Conservation (phyloP, 2,888 invertebrate genomes). For the Brachynemurus nebulosus region DNA sequence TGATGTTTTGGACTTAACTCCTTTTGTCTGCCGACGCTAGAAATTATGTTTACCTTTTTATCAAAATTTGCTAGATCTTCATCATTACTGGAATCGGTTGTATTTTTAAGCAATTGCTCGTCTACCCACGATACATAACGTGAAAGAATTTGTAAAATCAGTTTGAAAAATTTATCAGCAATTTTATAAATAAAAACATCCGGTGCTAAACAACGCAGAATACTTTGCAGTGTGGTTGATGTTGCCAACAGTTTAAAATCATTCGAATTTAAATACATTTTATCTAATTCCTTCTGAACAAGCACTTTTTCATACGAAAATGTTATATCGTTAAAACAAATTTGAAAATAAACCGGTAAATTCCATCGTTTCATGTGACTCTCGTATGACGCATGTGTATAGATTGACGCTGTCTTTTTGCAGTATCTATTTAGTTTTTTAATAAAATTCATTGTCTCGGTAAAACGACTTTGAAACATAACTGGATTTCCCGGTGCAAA, state of each 20-base stretch:
- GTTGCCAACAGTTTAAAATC: constrained; percentile 36
- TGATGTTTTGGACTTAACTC: no score
- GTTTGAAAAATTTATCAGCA: constrained; percentile 76
- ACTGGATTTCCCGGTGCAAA: constrained; percentile 90
- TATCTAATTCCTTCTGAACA: constrained; percentile 21
- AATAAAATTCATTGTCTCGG: constrained; percentile 63
- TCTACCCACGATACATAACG: constrained; percentile 64
- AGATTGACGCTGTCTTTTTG: constrained; percentile 39
- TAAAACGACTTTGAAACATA: constrained; percentile 70
- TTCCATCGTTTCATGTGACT: constrained; percentile 76
- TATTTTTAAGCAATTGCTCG: constrained; percentile 20
- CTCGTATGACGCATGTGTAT: constrained; percentile 55
- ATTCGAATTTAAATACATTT: constrained; percentile 23
- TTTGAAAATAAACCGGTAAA: constrained; percentile 92
- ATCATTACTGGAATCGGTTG: background rate
- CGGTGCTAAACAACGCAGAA: constrained; percentile 53
- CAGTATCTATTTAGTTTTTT: constrained; percentile 53
- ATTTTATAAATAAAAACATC: constrained; percentile 67
- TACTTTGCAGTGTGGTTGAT: constrained; percentile 33
- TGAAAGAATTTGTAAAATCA: constrained; percentile 69
- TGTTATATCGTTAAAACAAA: constrained; percentile 87
- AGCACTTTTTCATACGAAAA: constrained; percentile 43
- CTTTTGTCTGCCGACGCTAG: no score
- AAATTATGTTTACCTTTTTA: constrained; percentile 6
- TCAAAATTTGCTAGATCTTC: constrained; percentile 5